These are phyloP conservation scores for Ephydatia muelleri DNA, from an alignment of 37 sponge, comb jelly and placozoan genomes.

Conservation along the genomic window DNA sequence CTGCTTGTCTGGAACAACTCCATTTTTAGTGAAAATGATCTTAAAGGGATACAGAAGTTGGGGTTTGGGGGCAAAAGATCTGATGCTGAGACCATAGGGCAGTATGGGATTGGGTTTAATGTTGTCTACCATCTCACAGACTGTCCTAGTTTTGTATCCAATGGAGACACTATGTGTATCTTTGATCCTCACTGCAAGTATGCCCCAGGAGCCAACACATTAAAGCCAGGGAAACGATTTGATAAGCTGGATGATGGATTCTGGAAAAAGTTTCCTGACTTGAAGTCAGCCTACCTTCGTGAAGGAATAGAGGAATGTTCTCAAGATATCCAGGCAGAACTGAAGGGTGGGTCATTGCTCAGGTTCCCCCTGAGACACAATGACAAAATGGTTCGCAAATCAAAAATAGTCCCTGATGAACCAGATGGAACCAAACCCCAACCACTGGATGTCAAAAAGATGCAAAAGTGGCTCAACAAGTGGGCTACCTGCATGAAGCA, in stretches of 20 bases:
- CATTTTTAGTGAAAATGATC: conserved; percentile 43
- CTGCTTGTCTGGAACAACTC: conserved; percentile 64
- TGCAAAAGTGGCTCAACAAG: conserved; percentile 3
- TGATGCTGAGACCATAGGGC: conserved; percentile 57
- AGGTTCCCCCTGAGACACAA: conserved; percentile 67
- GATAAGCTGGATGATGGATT: conserved; percentile 15
- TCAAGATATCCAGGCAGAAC: conserved; percentile 1
- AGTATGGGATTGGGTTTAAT: conserved; percentile 87
- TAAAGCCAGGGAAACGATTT: conserved; percentile 29
- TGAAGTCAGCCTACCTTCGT: conserved; percentile 24
- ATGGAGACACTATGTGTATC: conserved; percentile 57
- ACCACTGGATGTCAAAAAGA: conserved; percentile 10
- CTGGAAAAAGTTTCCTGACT: conserved; percentile 12
- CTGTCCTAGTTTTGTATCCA: conserved; percentile 70
- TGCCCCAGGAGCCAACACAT: conserved; percentile 3
- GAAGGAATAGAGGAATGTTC: background rate
- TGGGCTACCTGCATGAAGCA: conserved; percentile 48
- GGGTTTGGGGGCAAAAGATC: conserved; percentile 64
- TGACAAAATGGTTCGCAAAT: conserved; percentile 1
- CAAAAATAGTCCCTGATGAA: conserved; percentile 19
- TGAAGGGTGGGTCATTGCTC: conserved; percentile 62
- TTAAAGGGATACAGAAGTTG: conserved; percentile 68
- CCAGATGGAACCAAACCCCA: background rate
- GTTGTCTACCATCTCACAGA: conserved; percentile 79
- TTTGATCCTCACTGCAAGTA: conserved; percentile 63